Evolutionary conservation across 1,140 invertebrate species (phyloP), one percentile per base, ranked within the genome.

Genomic region (Lasioglossum albipes): DNA sequence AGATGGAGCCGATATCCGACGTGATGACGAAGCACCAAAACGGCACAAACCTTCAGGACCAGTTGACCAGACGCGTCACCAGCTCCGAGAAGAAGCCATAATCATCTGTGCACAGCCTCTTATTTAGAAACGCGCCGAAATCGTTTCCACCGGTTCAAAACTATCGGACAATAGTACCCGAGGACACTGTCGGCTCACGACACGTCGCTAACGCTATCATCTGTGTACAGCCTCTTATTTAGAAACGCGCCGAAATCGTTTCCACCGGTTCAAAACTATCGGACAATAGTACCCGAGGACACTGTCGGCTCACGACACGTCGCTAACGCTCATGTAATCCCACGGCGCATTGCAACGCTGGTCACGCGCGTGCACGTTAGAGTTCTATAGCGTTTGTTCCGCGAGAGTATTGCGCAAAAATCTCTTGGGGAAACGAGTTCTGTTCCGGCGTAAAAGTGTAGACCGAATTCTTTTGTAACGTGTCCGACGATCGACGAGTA

Each of bases 41-140:
- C 42, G 85, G 86, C 2, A 75, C 78, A 0, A 79, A 70, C 0
- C 76, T 93, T 16, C 93, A 91, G 70, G 91, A 93, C 20, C 90
- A 93, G 75, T 80, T 93, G 1, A 71, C 92, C 62, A 92, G 92
- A 80, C 92, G 91, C 66, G 83, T 91, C 7, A 92, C 91, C 27
- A 93, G 84, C n/a, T 93, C 92, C 10, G 93, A 93, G 61, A 91
- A 91, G 70, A 93, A 93, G 77, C 93, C 92, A n/a, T 93, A 87
- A 13, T n/a, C 18, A 0, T 9, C n/a, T 2, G 6, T 42, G 12
- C 12, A 31, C 13, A 7, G 49, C 1, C 20, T 18, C 9, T 20
- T 18, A 20, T 52, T 27, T 10, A n/a, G n/a, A n/a, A n/a, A n/a
- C n/a, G n/a, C n/a, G 31, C 49, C 7, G 22, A 18, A 45, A 36